A percentile compares a stretch with the other conserved stretches of the same genome.
phyloP scores from a whole-genome alignment of 1,140 invertebrate genomes.

The Drosophila ironensis region DNA sequence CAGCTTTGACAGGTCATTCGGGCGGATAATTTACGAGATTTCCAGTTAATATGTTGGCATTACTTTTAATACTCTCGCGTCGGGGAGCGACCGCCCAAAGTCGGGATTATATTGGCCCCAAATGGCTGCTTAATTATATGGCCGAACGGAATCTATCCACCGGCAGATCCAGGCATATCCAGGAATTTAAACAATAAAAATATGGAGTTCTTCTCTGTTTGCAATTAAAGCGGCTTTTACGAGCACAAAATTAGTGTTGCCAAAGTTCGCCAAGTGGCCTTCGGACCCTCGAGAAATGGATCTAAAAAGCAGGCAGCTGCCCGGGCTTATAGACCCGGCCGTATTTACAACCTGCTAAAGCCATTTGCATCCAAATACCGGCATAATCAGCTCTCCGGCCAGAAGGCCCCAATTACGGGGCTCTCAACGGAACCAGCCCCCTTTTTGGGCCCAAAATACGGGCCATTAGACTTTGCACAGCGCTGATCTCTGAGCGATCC shows the following conservation, averaged over 20 bases:
- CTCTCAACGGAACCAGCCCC: constrained; percentile 4
- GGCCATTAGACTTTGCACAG: constrained; percentile 30
- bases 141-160: constrained; percentile 44
- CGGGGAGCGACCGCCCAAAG: constrained; percentile 16
- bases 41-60: constrained; percentile 76
- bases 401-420: constrained; percentile 39
- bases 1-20: constrained; percentile 66
- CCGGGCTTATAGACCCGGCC: background rate
- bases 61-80: constrained; percentile 53
- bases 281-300: constrained; percentile 17
- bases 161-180: constrained; percentile 21
- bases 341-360: constrained; percentile 25
- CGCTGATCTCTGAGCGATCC: background rate
- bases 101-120: constrained; percentile 49
- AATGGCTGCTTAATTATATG: constrained; percentile 64
- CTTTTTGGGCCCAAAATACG: constrained; percentile 25
- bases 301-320: constrained; percentile 23
- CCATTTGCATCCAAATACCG: constrained; percentile 41
- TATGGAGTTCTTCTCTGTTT: constrained; percentile 36
- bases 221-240: constrained; percentile 70
- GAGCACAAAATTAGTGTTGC: constrained; percentile 71
- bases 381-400: constrained; percentile 57
- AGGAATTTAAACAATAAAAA: constrained; percentile 63
- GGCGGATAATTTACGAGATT: constrained; percentile 68
- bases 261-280: constrained; percentile 22